These are phyloP conservation scores for Andrena bucephala DNA, from an alignment of 2,888 invertebrate species.

Conservation along the genomic window DNA sequence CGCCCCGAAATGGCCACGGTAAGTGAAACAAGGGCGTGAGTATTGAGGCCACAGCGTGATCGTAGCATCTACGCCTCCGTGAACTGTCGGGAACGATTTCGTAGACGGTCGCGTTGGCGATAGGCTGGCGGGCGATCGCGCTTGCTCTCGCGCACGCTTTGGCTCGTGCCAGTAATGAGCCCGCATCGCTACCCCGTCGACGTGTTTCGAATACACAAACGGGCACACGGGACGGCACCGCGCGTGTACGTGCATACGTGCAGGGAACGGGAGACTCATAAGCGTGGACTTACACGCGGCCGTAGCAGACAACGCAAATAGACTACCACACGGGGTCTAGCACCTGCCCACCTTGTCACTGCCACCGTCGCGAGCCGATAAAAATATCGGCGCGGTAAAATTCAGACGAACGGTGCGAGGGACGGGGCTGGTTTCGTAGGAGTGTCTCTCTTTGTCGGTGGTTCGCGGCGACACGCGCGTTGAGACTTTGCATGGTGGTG, in stretches of 20 bases:
- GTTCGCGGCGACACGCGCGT: background rate
- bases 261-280: slow-evolving; percentile 22
- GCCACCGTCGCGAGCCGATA: slow-evolving; percentile 59
- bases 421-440: background rate
- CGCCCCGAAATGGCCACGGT: background rate
- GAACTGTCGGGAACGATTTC: slow-evolving; percentile 60
- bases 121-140: slow-evolving; percentile 58
- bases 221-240: slow-evolving; percentile 45
- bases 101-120: slow-evolving; percentile 59
- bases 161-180: slow-evolving; percentile 76
- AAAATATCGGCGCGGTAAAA: slow-evolving; percentile 60
- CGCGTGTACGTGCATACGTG: slow-evolving; percentile 16
- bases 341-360: slow-evolving; percentile 80
- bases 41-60: slow-evolving; percentile 42
- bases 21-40: slow-evolving; percentile 8
- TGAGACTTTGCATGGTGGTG: background rate
- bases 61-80: background rate
- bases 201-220: slow-evolving; percentile 65
- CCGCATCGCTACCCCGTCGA: slow-evolving; percentile 64
- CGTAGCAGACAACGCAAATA: slow-evolving; percentile 71
- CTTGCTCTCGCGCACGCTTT: slow-evolving; percentile 68
- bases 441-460: background rate
- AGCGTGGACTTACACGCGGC: slow-evolving; percentile 49
- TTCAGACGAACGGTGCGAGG: background rate
- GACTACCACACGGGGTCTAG: slow-evolving; percentile 81